phyloP scores from a whole-genome alignment of 2,888 invertebrate species.

The Chesias legatella region DNA sequence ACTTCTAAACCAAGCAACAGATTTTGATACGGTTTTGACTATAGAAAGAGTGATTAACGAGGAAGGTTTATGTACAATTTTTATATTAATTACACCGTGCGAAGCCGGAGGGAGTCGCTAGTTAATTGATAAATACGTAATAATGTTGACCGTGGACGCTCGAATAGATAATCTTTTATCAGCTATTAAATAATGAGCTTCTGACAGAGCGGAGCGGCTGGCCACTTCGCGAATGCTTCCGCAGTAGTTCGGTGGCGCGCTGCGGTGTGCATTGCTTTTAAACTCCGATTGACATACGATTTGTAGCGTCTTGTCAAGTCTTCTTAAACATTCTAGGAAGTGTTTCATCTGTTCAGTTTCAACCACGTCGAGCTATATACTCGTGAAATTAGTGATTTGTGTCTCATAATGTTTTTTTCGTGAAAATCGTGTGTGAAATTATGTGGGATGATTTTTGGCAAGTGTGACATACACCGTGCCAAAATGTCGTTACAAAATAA shows the following conservation, averaged over 20 bases:
- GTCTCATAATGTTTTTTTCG: conserved; percentile 16
- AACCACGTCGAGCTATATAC: conserved; percentile 2
- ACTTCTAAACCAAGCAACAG: too few species aligned
- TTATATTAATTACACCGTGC: too few species aligned
- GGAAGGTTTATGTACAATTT: too few species aligned
- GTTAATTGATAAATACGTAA: conserved; percentile 49
- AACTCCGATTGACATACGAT: too few species aligned
- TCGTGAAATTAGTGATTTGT: conserved; percentile 15
- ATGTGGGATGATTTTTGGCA: conserved; percentile 23
- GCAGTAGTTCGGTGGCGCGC: conserved; percentile 42
- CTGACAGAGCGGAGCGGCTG: conserved; percentile 39
- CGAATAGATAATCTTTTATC: conserved; percentile 77
- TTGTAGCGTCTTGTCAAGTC: neutral
- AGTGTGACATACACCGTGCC: conserved; percentile 46
- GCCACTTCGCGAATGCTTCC: conserved; percentile 41
- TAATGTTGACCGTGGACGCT: conserved; percentile 66
- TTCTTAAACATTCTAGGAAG: neutral
- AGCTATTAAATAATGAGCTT: conserved; percentile 73
- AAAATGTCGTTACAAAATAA: conserved; percentile 49
- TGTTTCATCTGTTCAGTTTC: neutral
- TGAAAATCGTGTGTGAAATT: conserved; percentile 8
- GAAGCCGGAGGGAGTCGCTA: too few species aligned
- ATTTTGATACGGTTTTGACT: too few species aligned
- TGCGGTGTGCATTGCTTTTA: too few species aligned
- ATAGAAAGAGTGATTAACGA: too few species aligned